Evolutionary conservation across 2,888 invertebrate species (phyloP).

Genomic region (Cosmia trapezina): DNA sequence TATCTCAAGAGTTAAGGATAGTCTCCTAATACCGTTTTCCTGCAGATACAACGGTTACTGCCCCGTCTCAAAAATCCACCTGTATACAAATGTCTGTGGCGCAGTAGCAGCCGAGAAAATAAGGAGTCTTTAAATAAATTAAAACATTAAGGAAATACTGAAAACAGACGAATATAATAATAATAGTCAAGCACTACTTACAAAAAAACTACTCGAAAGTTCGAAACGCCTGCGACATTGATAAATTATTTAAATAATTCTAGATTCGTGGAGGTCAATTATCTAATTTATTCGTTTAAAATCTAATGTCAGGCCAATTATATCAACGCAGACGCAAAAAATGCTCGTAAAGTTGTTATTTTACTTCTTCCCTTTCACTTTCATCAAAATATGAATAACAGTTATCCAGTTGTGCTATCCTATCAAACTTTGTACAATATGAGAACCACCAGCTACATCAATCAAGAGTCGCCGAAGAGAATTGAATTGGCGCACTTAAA

Average conservation of each 20-base stretch:
- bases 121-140: not conserved
- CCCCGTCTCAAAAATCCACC: not conserved
- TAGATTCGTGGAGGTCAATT: slow-evolving; percentile 20
- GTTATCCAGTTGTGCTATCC: slow-evolving; percentile 28
- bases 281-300: slow-evolving; percentile 29
- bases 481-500: slow-evolving; percentile 79
- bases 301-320: slow-evolving; percentile 20
- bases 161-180: not conserved
- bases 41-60: not conserved
- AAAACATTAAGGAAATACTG: not conserved
- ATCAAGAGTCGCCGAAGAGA: slow-evolving; percentile 75
- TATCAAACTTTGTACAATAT: slow-evolving; percentile 42
- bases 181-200: not conserved
- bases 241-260: slow-evolving; percentile 21
- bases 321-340: slow-evolving; percentile 8
- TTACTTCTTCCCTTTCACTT: slow-evolving; percentile 46
- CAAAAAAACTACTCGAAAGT: not conserved
- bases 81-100: not conserved
- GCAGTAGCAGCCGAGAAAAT: not conserved
- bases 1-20: not conserved
- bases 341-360: slow-evolving; percentile 9
- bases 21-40: not conserved
- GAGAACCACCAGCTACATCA: slow-evolving; percentile 71
- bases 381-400: slow-evolving; percentile 33
- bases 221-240: not conserved